phyloP scores from a whole-genome alignment of 2,888 invertebrate genomes.

The Miltochrista miniata region DNA sequence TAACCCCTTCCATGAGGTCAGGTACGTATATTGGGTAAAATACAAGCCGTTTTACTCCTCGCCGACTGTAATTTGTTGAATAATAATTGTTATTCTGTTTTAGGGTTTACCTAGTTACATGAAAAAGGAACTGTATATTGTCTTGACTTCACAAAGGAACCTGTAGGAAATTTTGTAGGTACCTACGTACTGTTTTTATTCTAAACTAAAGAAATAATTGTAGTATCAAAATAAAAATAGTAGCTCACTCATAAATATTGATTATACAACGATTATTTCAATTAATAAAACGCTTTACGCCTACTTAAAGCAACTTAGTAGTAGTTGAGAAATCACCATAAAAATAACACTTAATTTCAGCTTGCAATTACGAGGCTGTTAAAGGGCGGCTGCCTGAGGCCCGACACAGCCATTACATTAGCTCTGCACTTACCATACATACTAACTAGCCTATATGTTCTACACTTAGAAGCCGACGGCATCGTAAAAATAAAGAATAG shows the following conservation, averaged over 20 bases:
- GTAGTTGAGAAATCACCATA: constrained; percentile 82
- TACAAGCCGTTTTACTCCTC: constrained; percentile 17
- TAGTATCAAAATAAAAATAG: constrained; percentile 19
- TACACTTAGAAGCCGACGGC: constrained; percentile 59
- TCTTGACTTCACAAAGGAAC: too few relatives aligned
- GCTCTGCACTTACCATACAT: constrained; percentile 66
- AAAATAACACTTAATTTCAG: constrained; percentile 84
- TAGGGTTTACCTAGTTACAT: background rate
- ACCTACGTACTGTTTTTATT: too few relatives aligned
- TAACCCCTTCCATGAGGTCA: constrained; percentile 63
- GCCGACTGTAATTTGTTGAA: constrained; percentile 12
- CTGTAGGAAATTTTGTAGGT: too few relatives aligned
- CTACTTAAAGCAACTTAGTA: constrained; percentile 81
- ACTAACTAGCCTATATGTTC: constrained; percentile 55
- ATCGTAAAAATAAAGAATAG: constrained; percentile 61
- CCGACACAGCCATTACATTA: constrained; percentile 71
- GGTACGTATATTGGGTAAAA: constrained; percentile 53
- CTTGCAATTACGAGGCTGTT: constrained; percentile 78
- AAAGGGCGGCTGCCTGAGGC: constrained; percentile 75
- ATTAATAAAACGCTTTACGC: constrained; percentile 80
- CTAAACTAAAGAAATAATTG: too few relatives aligned
- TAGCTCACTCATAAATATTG: constrained; percentile 27
- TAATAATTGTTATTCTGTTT: constrained; percentile 5
- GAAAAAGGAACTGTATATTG: background rate
- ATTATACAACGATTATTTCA: constrained; percentile 61